Evolutionary conservation across 2,113 vertebrate genomes (phyloP), one percentile per base, ranked within the genome.

Genomic region (Semicossyphus pulcher): DNA sequence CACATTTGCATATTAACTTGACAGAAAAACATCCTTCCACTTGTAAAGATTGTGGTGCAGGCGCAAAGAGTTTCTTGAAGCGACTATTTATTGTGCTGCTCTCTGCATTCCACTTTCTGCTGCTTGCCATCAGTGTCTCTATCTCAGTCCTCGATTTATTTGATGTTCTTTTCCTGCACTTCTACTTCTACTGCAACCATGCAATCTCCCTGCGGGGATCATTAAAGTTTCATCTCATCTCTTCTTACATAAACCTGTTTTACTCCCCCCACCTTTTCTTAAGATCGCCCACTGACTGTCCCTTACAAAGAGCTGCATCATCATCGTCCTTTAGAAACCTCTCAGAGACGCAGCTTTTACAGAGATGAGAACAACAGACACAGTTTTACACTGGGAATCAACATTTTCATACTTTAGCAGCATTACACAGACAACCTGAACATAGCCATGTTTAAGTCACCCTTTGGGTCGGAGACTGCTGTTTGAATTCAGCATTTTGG

Each of bases 161-260:
- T 79, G 41, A 71, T 71, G 28, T 41, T 64, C 16, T 73, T 59
- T 73, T 66, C 51, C 62, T 58, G 52, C 41, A 62, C 72, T 68
- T 72, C 48, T 67, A 67, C 34, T 72, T 14, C 74, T 57, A 31
- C 58, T 59, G 66, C 79, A 76, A 34, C 26, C 59, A 34, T 76
- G 54, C 56, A 72, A 4, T 68, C 78, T 74, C 71, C 76, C 54
- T 61, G 66, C 9, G n/a, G 61, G 61, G 39, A 70, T 83, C 73
- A 71, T 86, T 83, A 83, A 81, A 83, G 79, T 83, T 83, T 72
- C 34, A 85, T 87, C 66, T 76, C 68, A 62, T 70, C 29, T 76
- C 65, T 20, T 53, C 69, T 76, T 77, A 78, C 26, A 42, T 83
- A 81, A 85, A 28, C 58, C 63, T 28, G 45, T 76, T 81, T 81